These are phyloP conservation scores for Zophobas morio DNA, from an alignment of 1,140 invertebrate genomes.

Conservation along the genomic window DNA sequence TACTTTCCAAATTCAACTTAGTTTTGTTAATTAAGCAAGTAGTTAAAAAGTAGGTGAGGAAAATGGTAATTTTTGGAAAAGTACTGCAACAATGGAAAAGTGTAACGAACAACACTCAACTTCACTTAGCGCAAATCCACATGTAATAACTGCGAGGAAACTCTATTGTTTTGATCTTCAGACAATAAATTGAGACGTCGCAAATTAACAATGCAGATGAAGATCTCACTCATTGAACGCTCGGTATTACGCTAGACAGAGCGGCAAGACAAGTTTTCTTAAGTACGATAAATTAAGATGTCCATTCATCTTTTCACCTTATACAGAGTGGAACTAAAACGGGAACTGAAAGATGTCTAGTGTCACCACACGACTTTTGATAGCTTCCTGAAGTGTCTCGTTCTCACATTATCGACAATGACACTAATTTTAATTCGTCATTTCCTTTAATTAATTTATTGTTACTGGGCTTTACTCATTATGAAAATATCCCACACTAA, in stretches of 20 bases:
- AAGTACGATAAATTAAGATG: not conserved
- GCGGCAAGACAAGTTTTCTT: not conserved
- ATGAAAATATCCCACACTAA: no score
- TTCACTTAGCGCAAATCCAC: not conserved
- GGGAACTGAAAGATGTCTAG: no score
- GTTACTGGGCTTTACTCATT: no score
- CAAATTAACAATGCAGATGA: not conserved
- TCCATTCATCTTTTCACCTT: no score
- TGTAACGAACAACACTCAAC: not conserved
- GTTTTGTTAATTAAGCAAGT: not conserved
- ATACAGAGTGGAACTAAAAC: no score
- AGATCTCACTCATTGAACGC: not conserved
- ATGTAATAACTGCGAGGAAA: not conserved
- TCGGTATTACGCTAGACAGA: not conserved
- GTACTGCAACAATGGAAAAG: not conserved
- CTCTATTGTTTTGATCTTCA: not conserved
- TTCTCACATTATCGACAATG: no score
- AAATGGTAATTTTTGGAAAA: not conserved
- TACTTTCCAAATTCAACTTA: not conserved
- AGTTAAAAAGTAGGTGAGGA: not conserved
- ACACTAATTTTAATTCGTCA: no score
- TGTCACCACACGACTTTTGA: no score
- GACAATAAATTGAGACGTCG: not conserved
- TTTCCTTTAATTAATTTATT: no score
- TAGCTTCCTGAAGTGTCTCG: no score